Conservation (phyloP, 2,113 vertebrate genomes). For the Calyptomena viridis region DNA sequence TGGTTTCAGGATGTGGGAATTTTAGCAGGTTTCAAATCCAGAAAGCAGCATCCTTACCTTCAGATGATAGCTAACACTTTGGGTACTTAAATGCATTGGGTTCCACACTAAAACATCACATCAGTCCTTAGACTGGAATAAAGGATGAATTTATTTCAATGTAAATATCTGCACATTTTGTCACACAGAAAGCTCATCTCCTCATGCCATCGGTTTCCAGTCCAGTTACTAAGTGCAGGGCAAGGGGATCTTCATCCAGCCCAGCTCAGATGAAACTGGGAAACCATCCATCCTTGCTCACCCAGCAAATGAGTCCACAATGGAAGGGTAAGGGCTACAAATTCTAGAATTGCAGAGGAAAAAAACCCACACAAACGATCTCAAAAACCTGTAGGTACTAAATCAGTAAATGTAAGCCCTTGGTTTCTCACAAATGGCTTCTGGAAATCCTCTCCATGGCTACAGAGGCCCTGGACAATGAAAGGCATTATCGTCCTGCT, state of each 20-base stretch:
- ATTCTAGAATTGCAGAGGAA: background rate
- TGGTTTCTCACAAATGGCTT: background rate
- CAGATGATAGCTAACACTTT: background rate
- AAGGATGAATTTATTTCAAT: background rate
- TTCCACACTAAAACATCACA: background rate
- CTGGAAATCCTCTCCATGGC: background rate
- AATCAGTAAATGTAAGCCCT: background rate
- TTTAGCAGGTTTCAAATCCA: background rate
- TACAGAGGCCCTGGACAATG: background rate
- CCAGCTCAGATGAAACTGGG: background rate
- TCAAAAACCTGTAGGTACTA: background rate
- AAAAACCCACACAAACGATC: background rate
- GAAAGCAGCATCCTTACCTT: background rate
- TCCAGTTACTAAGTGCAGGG: background rate
- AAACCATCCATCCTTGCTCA: background rate
- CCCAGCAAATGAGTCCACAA: background rate
- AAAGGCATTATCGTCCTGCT: background rate
- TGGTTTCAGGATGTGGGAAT: background rate
- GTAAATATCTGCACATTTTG: background rate
- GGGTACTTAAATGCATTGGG: accelerated
- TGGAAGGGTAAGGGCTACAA: background rate
- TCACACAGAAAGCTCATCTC: background rate
- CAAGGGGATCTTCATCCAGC: background rate
- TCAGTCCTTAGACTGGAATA: background rate
- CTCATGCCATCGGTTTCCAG: background rate